Percentiles rank a stretch among this genome's conserved stretches.
These are phyloP conservation scores for Pseudolaguvia tuberculata DNA, from an alignment of 2,113 vertebrate genomes.

Conservation along the genomic window DNA sequence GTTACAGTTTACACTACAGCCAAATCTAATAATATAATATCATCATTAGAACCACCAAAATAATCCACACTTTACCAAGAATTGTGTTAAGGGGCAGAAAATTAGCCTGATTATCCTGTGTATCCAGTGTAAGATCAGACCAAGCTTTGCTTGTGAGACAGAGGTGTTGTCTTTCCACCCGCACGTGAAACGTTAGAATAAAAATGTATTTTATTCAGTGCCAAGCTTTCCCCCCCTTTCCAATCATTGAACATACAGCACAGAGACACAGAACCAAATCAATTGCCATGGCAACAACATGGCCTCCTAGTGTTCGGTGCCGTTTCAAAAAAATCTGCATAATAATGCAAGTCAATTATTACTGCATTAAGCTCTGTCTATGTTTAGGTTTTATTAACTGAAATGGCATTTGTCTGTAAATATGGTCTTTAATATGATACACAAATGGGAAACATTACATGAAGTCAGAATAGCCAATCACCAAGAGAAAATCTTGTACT, in stretches of 20 bases:
- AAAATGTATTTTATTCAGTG: conserved; percentile 32
- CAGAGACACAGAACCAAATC: conserved; percentile 46
- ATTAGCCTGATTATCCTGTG: too few species aligned
- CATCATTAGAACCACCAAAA: too few species aligned
- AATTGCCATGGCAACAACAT: conserved; percentile 54
- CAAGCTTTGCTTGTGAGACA: background rate
- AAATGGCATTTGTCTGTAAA: conserved; percentile 21
- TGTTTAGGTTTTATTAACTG: conserved; percentile 21
- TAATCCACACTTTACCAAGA: too few species aligned
- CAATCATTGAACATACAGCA: conserved; percentile 40
- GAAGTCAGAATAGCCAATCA: background rate
- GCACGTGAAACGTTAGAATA: conserved; percentile 32
- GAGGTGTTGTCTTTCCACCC: conserved; percentile 17
- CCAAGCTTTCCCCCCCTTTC: conserved; percentile 22
- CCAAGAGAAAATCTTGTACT: background rate
- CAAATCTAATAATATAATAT: too few species aligned
- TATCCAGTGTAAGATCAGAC: background rate
- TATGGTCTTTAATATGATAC: background rate
- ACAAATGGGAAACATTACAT: background rate
- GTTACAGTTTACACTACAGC: too few species aligned
- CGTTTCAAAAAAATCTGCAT: conserved; percentile 46
- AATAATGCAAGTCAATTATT: conserved; percentile 46
- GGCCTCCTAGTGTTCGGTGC: conserved; percentile 46
- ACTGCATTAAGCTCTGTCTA: conserved; percentile 15
- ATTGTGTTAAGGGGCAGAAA: too few species aligned